These are phyloP conservation scores for Edolisoma coerulescens DNA, from an alignment of 2,113 vertebrate genomes.

Conservation along the genomic window DNA sequence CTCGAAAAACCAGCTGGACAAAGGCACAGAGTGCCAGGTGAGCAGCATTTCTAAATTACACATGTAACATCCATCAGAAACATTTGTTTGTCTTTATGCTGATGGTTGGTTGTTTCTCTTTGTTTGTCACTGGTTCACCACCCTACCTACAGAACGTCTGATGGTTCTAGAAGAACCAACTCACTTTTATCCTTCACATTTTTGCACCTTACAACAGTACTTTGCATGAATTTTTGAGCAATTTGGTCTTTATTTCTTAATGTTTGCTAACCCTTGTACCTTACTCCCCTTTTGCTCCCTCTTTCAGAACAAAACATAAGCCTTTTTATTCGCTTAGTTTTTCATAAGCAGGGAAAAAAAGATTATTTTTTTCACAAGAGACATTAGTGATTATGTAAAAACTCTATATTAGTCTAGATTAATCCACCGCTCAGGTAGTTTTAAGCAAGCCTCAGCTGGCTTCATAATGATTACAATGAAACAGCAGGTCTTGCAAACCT, in stretches of 20 bases:
- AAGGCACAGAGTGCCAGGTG: not conserved
- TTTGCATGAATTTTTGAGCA: conserved; percentile 36
- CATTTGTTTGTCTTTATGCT: not conserved
- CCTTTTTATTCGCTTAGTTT: conserved; percentile 38
- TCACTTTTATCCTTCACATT: conserved; percentile 46
- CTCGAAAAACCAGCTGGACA: not conserved
- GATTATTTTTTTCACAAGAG: conserved; percentile 45
- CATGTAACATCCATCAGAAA: not conserved
- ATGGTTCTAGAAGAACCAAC: conserved; percentile 39
- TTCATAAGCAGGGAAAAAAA: conserved; percentile 22
- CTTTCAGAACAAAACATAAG: conserved; percentile 33
- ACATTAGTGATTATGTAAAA: conserved; percentile 57
- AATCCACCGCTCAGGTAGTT: conserved; percentile 61
- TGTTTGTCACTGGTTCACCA: not conserved
- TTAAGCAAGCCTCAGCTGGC: conserved; percentile 43
- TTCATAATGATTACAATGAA: conserved; percentile 51
- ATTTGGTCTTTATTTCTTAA: conserved; percentile 53
- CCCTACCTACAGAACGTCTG: not conserved
- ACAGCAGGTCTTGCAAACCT: not conserved
- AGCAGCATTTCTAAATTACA: not conserved
- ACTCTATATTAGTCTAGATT: conserved; percentile 55
- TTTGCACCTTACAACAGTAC: conserved; percentile 39
- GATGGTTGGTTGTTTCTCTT: not conserved
- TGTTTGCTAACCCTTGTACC: not conserved
- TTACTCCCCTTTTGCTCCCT: not conserved